Evolutionary conservation across 2,888 invertebrate species (phyloP), one percentile per base, ranked within the genome.

Genomic region (Seladonia tumulorum): DNA sequence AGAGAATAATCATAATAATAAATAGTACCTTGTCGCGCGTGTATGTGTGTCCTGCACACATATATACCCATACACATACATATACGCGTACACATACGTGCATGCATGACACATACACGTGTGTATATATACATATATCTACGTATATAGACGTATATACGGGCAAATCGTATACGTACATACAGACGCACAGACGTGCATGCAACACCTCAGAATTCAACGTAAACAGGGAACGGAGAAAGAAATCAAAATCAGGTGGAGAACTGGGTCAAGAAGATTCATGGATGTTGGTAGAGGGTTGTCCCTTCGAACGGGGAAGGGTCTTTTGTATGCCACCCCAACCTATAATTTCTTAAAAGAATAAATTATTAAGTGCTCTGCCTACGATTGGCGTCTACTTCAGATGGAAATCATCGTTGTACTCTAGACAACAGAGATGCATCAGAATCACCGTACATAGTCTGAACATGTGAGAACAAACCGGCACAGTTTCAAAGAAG

Each of bases 191-290:
- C 73, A 87, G 78, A 85, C 79, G 83, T 90, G 88, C 89, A 89
- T 89, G 89, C 89, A 89, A 89, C 90, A 89, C 22, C 79, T 80
- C 80, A 86, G 76, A 76, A 74, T 63, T 47, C 75, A 73, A n/a
- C 72, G 68, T 79, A 90, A 49, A 76, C 22, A 63, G 63, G 16
- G 16, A 63, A 57, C n/a, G 14, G 42, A 70, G 39, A 70, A 42
- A n/a, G n/a, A 70, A 70, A 70, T 35, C 39, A 35, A 35, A 18
- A 39, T 35, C 12, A 8, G 39, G 12, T 63, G 63, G 18, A 29
- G 2, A 18, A 63, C 18, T 14, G 16, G 16, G 18, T 29, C 29
- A 25, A 29, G 12, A 63, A 63, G 63, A 16, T 18, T 29, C 16
- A 0, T 16, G 63, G 63, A 18, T 29, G 5, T 63, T 7, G 29